Evolutionary conservation across 1,140 invertebrate genomes (phyloP).

Genomic region (Penaeus chinensis): DNA sequence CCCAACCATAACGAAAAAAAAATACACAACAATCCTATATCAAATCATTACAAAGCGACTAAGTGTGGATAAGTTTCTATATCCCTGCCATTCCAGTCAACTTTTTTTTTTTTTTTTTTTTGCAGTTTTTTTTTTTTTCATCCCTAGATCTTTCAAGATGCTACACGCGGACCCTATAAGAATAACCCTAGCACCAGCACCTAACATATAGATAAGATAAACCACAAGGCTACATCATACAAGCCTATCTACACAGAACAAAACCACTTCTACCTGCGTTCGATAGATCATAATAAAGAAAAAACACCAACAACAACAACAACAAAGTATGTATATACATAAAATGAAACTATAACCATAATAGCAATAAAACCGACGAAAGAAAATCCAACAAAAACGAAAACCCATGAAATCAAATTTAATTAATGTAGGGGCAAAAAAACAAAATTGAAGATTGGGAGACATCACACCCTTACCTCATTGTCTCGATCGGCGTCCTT

Average conservation of each 20-base stretch:
- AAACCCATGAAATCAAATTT: neutral
- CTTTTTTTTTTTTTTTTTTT: neutral
- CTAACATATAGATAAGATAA: too few species aligned
- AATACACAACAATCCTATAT: neutral
- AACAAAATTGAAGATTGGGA: constrained; percentile 61
- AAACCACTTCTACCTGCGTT: too few species aligned
- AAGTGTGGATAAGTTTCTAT: neutral
- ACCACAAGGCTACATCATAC: too few species aligned
- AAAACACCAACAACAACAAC: too few species aligned
- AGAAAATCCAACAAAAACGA: neutral
- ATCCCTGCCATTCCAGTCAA: neutral
- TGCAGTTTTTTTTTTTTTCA: too few species aligned
- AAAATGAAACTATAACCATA: too few species aligned
- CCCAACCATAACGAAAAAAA: neutral
- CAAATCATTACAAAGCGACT: neutral
- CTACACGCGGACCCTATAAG: too few species aligned
- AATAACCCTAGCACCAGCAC: too few species aligned
- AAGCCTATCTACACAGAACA: too few species aligned
- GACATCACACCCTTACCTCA: constrained; percentile 76
- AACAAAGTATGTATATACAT: too few species aligned
- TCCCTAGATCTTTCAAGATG: too few species aligned
- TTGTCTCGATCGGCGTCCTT: constrained; percentile 95
- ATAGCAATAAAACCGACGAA: neutral
- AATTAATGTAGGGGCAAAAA: neutral
- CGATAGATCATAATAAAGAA: too few species aligned